Conservation (phyloP, 2,888 invertebrate genomes). For the Lithophane semibrunnea region DNA sequence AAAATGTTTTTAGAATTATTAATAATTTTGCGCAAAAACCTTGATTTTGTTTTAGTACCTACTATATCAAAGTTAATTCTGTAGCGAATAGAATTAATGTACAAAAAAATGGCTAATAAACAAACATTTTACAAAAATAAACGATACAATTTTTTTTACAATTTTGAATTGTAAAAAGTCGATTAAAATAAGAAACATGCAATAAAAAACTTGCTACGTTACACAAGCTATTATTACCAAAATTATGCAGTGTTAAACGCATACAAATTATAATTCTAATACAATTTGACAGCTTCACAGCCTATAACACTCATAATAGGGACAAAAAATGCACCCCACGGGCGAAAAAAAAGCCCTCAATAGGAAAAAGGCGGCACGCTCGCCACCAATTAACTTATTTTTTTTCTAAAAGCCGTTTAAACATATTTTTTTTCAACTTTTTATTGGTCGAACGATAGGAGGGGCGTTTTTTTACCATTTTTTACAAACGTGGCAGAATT, state of each 20-base stretch:
- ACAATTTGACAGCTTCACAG: slow-evolving; percentile 78
- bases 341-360: slow-evolving; percentile 65
- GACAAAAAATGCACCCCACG: slow-evolving; percentile 87
- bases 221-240: slow-evolving; percentile 60
- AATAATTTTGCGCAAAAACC: not conserved
- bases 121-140: not conserved
- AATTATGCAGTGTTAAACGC: slow-evolving; percentile 76
- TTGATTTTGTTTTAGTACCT: not conserved
- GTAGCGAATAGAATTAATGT: not conserved
- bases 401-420: slow-evolving; percentile 79
- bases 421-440: slow-evolving; percentile 79
- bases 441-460: slow-evolving; percentile 82
- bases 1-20: slow-evolving; percentile 19
- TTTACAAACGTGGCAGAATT: slow-evolving; percentile 81
- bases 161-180: not conserved
- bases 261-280: slow-evolving; percentile 81
- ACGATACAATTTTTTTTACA: not conserved
- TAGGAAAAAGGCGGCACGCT: slow-evolving; percentile 86
- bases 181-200: slow-evolving; percentile 13
- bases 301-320: slow-evolving; percentile 76
- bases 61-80: not conserved
- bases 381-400: slow-evolving; percentile 85
- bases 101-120: not conserved
- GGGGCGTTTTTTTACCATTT: slow-evolving; percentile 85
- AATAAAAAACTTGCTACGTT: not conserved